Base-by-base conservation (phyloP, 2,113 vertebrate genomes). In the Lutjanus erythropterus region DNA sequence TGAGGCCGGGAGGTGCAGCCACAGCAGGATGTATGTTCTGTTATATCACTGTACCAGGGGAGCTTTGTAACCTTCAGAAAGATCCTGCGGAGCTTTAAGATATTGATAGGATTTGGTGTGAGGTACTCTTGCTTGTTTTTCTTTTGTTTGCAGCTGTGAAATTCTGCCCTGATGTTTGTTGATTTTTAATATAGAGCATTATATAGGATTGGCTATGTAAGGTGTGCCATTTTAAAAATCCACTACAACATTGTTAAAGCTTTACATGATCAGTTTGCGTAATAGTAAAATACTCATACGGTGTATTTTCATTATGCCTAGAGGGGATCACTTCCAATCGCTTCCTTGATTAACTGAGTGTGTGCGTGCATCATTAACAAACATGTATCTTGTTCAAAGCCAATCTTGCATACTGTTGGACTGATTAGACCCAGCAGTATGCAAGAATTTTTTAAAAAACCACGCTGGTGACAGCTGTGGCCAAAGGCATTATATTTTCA, bases 61-160 rank as follows among this genome's bases (percentile, higher is more conserved):
- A 79, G 44, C 37, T 25, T n/a, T 71, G 10, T 15, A 59, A 77
- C 46, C 55, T 69, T 66, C n/a, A 58, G 5, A 71, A 74, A 60
- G 47, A 58, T 62, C 44, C 75, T 14, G 27, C 50, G 33, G 44
- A 61, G 39, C 41, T 69, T 70, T 18, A 27, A 33, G n/a, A 69
- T 55, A 52, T 71, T 19, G 3, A 37, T 6, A 27, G 39, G 78
- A 69, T 61, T 60, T 39, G 21, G 6, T 16, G 42, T 29, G 33
- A 50, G 44, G 55, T 18, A 59, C n/a, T n/a, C n/a, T 37, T 66
- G 58, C 70, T 67, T 23, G 52, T 29, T 27, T 83, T 83, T 67
- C 49, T 35, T 69, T 47, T 55, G 29, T 49, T 18, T 61, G 29
- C 75, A 73, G 75, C 66, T 81, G 60, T 5, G 12, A 69, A 66